These are phyloP conservation scores for Acanthisitta chloris DNA, from an alignment of 2,113 vertebrate genomes.

Conservation along the genomic window DNA sequence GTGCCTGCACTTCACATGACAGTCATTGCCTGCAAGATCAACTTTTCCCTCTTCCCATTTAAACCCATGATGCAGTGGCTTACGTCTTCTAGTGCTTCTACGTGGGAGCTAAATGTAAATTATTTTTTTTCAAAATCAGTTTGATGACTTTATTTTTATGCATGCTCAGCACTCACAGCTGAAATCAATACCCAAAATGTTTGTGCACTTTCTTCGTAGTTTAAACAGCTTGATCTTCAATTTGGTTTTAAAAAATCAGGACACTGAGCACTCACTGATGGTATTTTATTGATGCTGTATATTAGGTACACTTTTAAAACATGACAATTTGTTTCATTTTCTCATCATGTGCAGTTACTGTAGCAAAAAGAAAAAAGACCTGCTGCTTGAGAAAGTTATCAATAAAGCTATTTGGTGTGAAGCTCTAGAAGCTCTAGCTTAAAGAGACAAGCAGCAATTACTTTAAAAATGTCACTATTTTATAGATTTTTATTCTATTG, in stretches of 20 bases:
- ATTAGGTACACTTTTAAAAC: not conserved
- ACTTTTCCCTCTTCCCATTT: not conserved
- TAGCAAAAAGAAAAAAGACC: not conserved
- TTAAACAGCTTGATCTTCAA: not conserved
- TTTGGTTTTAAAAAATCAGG: not conserved
- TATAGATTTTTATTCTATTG: not conserved
- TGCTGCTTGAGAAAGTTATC: not conserved
- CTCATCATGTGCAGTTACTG: not conserved
- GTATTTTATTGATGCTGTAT: not conserved
- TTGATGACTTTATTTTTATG: not conserved
- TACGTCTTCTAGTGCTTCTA: not conserved
- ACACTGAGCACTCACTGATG: not conserved
- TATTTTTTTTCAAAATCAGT: not conserved
- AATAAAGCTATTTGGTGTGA: not conserved
- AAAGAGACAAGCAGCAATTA: not conserved
- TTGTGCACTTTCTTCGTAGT: not conserved
- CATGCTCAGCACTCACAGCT: not conserved
- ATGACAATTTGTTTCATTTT: not conserved
- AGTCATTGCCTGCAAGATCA: not conserved
- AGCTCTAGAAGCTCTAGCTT: not conserved
- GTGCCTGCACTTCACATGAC: not conserved
- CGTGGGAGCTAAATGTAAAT: not conserved
- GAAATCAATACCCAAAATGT: not conserved
- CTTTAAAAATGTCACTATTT: not conserved
- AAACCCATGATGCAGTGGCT: not conserved